Percentiles rank a stretch among this genome's conserved stretches.
These are phyloP conservation scores for Oncorhynchus clarkii DNA, from an alignment of 2,113 vertebrate species.

Conservation along the genomic window DNA sequence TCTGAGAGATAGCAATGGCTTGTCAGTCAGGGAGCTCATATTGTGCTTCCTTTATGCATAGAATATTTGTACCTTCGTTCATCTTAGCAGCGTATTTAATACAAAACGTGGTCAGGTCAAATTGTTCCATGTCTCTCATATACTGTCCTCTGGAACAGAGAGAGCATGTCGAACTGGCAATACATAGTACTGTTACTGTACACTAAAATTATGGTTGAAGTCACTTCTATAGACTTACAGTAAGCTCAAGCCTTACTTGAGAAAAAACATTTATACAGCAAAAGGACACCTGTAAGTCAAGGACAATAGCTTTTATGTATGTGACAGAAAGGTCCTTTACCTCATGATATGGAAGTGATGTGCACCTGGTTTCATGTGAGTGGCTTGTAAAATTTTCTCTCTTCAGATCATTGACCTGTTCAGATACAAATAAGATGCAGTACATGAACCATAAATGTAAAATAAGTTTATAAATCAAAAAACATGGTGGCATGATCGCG, in stretches of 20 bases:
- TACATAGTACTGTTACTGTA: no score
- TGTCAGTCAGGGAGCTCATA: neutral
- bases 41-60: no score
- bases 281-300: no score
- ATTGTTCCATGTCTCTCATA: conserved; percentile 72
- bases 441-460: no score
- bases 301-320: no score
- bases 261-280: no score
- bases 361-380: conserved; percentile 74
- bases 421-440: neutral
- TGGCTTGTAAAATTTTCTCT: conserved; percentile 70
- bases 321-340: conserved; percentile 46
- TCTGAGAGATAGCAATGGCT: neutral
- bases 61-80: conserved; percentile 65
- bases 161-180: no score
- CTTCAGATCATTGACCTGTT: conserved; percentile 67
- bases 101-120: conserved; percentile 72
- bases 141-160: conserved; percentile 70
- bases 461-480: neutral
- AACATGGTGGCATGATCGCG: neutral
- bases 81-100: conserved; percentile 75
- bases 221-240: no score
- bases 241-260: no score
- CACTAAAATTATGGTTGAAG: no score
- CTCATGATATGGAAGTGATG: conserved; percentile 70